phyloP scores from a whole-genome alignment of 2,888 invertebrate species.

The Schizotus pectinicornis region DNA sequence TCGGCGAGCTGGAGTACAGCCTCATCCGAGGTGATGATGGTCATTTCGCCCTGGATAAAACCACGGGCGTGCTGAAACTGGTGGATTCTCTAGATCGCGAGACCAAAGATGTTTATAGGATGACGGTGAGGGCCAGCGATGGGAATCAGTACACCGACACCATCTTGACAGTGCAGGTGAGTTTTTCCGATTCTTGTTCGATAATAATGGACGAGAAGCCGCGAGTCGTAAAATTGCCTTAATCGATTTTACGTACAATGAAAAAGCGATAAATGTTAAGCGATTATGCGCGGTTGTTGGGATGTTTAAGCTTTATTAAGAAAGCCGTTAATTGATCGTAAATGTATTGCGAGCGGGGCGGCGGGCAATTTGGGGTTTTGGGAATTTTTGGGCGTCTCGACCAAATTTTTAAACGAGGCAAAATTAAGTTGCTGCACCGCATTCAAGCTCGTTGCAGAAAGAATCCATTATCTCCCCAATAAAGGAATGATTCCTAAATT shows the following conservation, averaged over 20 bases:
- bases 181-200: constrained; percentile 40
- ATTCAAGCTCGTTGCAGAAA: too few relatives aligned
- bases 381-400: too few relatives aligned
- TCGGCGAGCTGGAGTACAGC: constrained; percentile 77
- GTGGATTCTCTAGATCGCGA: constrained; percentile 85
- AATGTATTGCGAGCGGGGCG: constrained; percentile 7
- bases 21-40: constrained; percentile 70
- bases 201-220: too few relatives aligned
- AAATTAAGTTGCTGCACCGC: too few relatives aligned
- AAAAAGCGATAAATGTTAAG: background rate
- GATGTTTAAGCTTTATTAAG: constrained; percentile 5
- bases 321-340: constrained; percentile 7
- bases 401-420: too few relatives aligned
- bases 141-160: constrained; percentile 86
- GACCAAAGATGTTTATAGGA: constrained; percentile 76
- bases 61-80: constrained; percentile 75
- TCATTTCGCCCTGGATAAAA: constrained; percentile 75
- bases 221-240: too few relatives aligned
- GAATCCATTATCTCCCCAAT: too few relatives aligned
- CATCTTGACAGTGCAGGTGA: constrained; percentile 78
- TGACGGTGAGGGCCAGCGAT: constrained; percentile 85
- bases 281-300: constrained; percentile 19
- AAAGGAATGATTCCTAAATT: too few relatives aligned
- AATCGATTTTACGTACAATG: constrained; percentile 12
- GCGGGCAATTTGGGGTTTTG: constrained; percentile 14